phyloP scores from a whole-genome alignment of 1,140 invertebrate species.

The Agrypnia vestita region DNA sequence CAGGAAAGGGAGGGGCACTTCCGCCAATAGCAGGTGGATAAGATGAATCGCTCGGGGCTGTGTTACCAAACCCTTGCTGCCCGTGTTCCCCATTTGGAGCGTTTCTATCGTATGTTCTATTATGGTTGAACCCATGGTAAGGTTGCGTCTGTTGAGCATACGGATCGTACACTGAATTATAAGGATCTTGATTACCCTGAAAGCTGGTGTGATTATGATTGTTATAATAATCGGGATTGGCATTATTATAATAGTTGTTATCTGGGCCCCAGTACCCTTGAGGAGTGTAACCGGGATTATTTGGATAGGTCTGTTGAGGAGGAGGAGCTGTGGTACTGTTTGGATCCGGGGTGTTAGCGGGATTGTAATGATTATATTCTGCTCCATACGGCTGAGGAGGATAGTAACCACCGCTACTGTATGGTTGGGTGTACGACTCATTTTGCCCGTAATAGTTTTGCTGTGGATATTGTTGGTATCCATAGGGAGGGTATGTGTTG shows the following conservation, averaged over 20 bases:
- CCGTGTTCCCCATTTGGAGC: constrained; percentile 36
- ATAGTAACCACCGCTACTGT: constrained; percentile 67
- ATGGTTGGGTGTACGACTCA: constrained; percentile 66
- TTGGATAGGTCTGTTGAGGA: constrained; percentile 57
- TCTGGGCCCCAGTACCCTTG: constrained; percentile 65
- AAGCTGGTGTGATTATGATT: constrained; percentile 40
- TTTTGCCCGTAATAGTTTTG: constrained; percentile 61
- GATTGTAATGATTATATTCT: constrained; percentile 65
- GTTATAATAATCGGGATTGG: constrained; percentile 61
- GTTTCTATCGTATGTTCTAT: constrained; percentile 47
- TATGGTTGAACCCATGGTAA: constrained; percentile 55
- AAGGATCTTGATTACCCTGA: constrained; percentile 55
- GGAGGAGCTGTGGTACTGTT: constrained; percentile 57
- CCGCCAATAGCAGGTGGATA: neutral
- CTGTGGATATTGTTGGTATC: constrained; percentile 67
- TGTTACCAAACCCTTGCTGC: constrained; percentile 6
- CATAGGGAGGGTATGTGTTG: constrained; percentile 60
- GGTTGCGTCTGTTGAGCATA: constrained; percentile 55
- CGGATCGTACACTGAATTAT: constrained; percentile 47
- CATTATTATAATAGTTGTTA: constrained; percentile 66
- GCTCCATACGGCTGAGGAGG: constrained; percentile 65
- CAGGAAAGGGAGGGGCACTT: neutral
- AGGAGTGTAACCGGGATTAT: constrained; percentile 64
- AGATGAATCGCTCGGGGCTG: constrained; percentile 6
- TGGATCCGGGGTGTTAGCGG: constrained; percentile 56